Evolutionary conservation across 2,797 vertebrate genomes (phyloP), one percentile per base, ranked within the genome.

Genomic region (Numenius phaeopus): DNA sequence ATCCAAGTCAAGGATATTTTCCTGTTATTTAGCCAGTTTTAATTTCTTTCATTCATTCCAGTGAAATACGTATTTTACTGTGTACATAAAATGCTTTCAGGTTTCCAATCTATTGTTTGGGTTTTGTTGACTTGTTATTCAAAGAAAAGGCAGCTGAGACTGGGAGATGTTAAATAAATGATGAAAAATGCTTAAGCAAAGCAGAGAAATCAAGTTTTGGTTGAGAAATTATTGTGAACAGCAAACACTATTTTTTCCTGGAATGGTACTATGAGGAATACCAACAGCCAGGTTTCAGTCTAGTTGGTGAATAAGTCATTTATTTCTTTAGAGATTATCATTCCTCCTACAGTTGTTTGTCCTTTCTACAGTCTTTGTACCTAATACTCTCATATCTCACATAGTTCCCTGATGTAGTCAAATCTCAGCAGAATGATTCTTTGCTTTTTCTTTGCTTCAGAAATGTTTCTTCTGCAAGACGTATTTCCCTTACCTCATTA

Each of bases 231-330:
- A 87, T 79, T 96, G 58, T 66, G 81, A 91, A 64, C 27, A 87
- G 67, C 18, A 77, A 88, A 37, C 16, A 71, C 7, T 81, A 22
- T 65, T 89, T 91, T 91, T 95, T 85, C 34, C 30, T 83, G n/a
- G 29, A 71, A 91, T 67, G 96, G 67, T 55, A 11, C 81, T 91
- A 91, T 58, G 84, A 96, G 90, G 89, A 87, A 85, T 95, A 94
- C 39, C 32, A 62, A 30, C 14, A 96, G n/a, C 65, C 24, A 55
- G 34, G 29, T 87, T 71, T 79, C 50, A 62, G 62, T 61, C 37
- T 87, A 29, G 16, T 47, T 54, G 54, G 64, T 83, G 29, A 89
- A 72, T 73, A 89, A 83, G 47, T 87, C 5, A 86, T 92, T 75
- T 89, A 79, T 92, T 96, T 83, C n/a, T 80, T 94, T 21, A 80